These are phyloP conservation scores for Perccottus glenii DNA, from an alignment of 2,113 vertebrate species.

Conservation along the genomic window DNA sequence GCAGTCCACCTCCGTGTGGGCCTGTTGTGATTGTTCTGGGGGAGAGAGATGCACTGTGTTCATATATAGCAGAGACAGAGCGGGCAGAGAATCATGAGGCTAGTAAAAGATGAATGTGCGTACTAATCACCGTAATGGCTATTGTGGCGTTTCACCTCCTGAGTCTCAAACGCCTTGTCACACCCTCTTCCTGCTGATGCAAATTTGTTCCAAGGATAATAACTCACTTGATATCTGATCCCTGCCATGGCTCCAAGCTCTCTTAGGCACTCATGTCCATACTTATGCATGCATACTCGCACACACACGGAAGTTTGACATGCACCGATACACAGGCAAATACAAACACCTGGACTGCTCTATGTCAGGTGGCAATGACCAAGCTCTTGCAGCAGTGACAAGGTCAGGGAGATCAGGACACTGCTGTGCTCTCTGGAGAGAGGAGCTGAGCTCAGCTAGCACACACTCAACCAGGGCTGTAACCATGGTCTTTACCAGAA, in stretches of 20 bases:
- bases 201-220: constrained; percentile 57
- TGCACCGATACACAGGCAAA: constrained; percentile 10
- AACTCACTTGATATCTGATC: constrained; percentile 33
- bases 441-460: constrained; percentile 54
- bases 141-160: constrained; percentile 49
- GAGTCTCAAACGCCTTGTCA: constrained; percentile 53
- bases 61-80: constrained; percentile 19
- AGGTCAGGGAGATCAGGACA: constrained; percentile 67
- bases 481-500: background rate
- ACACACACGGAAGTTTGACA: constrained; percentile 11
- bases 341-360: constrained; percentile 39
- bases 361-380: constrained; percentile 60
- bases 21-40: constrained; percentile 57
- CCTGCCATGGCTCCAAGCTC: constrained; percentile 15
- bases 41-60: constrained; percentile 37
- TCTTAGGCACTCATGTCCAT: constrained; percentile 22
- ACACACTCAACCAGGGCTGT: background rate
- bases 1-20: constrained; percentile 36
- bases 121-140: constrained; percentile 62
- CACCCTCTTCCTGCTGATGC: constrained; percentile 60
- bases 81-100: constrained; percentile 37
- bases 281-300: constrained; percentile 18
- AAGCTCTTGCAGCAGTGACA: constrained; percentile 57
- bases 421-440: constrained; percentile 50
- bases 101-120: constrained; percentile 59